These are phyloP conservation scores for Euura lappo DNA, from an alignment of 1,140 invertebrate species.

Conservation along the genomic window DNA sequence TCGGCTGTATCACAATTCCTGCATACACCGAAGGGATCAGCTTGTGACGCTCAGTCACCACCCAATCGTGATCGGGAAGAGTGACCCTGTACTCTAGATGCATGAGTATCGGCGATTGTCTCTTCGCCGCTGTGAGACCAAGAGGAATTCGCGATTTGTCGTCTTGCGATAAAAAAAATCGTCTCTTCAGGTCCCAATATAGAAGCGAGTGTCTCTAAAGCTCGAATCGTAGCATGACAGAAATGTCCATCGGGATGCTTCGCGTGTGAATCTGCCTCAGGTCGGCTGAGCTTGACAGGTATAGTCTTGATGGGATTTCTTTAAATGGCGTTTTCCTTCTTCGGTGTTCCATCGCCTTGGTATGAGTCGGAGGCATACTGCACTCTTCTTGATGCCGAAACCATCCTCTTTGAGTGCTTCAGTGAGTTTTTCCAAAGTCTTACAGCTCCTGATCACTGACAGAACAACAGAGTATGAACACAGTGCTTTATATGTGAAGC, in stretches of 20 bases:
- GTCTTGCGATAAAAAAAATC: slow-evolving; percentile 33
- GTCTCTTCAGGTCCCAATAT: slow-evolving; percentile 34
- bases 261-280: slow-evolving; percentile 33
- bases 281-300: slow-evolving; percentile 31
- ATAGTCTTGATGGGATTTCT: slow-evolving; percentile 26
- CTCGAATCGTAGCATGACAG: slow-evolving; percentile 21
- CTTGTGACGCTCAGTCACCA: slow-evolving; percentile 43
- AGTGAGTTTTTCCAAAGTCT: slow-evolving; percentile 33
- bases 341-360: slow-evolving; percentile 27
- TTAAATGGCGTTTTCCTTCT: slow-evolving; percentile 28
- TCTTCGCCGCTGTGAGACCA: slow-evolving; percentile 28
- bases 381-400: slow-evolving; percentile 41
- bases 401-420: slow-evolving; percentile 38
- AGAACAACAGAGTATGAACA: background rate
- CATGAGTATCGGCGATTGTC: slow-evolving; percentile 43
- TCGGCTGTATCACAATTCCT: slow-evolving; percentile 35
- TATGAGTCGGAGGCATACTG: slow-evolving; percentile 42
- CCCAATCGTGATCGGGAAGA: slow-evolving; percentile 50
- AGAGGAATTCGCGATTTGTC: slow-evolving; percentile 38
- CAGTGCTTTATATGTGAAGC: background rate
- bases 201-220: slow-evolving; percentile 28
- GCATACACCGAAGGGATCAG: slow-evolving; percentile 47
- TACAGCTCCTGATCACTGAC: slow-evolving; percentile 33
- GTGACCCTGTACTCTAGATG: slow-evolving; percentile 49
- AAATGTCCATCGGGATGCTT: slow-evolving; percentile 30